These are phyloP conservation scores for Orbicella faveolata DNA, from an alignment of 64 coral and sea anemone genomes.

Conservation along the genomic window DNA sequence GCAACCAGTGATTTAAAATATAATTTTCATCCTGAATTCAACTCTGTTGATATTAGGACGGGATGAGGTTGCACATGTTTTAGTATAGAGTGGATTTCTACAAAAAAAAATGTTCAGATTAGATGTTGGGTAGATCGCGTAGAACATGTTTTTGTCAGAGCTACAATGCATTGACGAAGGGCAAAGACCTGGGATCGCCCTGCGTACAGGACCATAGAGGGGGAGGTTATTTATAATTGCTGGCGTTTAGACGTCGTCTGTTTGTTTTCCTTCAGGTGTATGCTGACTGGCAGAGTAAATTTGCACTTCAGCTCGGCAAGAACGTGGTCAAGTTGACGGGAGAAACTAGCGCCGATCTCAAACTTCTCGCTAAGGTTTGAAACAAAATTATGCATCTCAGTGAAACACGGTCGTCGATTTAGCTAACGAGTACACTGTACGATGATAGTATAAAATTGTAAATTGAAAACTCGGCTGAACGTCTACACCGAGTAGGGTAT, in stretches of 20 bases:
- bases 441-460: too few relatives aligned
- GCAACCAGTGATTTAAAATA: constrained; percentile 38
- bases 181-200: too few relatives aligned
- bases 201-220: too few relatives aligned
- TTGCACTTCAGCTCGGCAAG: constrained; percentile 90
- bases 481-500: too few relatives aligned
- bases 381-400: not conserved
- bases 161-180: not conserved
- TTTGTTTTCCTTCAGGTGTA: constrained; percentile 68
- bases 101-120: not conserved
- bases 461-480: too few relatives aligned
- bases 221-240: not conserved
- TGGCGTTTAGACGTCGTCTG: not conserved
- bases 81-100: too few relatives aligned
- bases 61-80: constrained; percentile 31
- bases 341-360: constrained; percentile 97
- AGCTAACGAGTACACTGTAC: too few relatives aligned
- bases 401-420: not conserved
- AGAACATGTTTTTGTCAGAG: not conserved
- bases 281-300: constrained; percentile 98
- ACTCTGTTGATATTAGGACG: constrained; percentile 39
- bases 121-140: not conserved
- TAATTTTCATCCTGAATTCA: constrained; percentile 4
- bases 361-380: constrained; percentile 90
- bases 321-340: constrained; percentile 96